Evolutionary conservation across 2,113 vertebrate species (phyloP).

Genomic region (Physeter macrocephalus): DNA sequence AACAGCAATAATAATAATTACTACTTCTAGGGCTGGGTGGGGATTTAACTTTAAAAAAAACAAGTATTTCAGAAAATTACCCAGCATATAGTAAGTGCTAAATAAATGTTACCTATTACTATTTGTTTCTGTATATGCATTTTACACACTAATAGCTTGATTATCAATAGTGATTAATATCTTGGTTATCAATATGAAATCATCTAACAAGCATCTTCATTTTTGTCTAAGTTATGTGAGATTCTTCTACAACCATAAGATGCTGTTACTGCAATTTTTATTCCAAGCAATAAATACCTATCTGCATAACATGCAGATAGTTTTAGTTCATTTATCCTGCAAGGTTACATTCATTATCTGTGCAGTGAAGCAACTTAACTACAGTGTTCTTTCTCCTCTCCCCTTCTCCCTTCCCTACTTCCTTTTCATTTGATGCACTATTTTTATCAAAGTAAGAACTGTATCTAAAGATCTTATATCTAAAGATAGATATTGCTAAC

Average conservation of each 20-base stretch:
- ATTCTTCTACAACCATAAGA: constrained; percentile 29
- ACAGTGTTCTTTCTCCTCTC: neutral
- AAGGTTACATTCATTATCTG: constrained; percentile 3
- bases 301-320: constrained; percentile 11
- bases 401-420: neutral
- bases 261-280: neutral
- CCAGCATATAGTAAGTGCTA: neutral
- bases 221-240: constrained; percentile 20
- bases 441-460: neutral
- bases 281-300: constrained; percentile 9
- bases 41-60: neutral
- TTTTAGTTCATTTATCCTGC: constrained; percentile 36
- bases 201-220: neutral
- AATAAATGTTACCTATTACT: neutral
- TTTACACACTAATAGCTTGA: neutral
- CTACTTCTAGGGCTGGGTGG: neutral
- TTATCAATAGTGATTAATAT: neutral
- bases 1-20: neutral
- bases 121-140: neutral
- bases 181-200: neutral
- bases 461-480: neutral
- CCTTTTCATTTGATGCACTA: neutral
- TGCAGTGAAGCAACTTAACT: neutral
- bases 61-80: neutral
- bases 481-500: neutral